A percentile compares a stretch with the other conserved stretches of the same genome.
These are phyloP conservation scores for Trichonephila clavata DNA, from an alignment of 1,140 invertebrate genomes.

Conservation along the genomic window DNA sequence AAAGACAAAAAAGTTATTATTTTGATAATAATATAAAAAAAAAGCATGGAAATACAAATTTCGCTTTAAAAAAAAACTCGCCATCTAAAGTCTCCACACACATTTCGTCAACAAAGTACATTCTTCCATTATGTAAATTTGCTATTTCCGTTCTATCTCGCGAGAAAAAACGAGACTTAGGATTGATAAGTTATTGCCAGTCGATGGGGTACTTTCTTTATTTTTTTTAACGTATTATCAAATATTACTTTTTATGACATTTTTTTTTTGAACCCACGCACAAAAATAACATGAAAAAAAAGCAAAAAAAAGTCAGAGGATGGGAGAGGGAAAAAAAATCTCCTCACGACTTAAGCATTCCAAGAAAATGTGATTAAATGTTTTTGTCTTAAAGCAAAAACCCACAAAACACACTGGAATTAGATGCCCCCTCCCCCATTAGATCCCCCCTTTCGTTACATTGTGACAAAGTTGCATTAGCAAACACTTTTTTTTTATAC, in stretches of 20 bases:
- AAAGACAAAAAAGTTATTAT: constrained; percentile 29
- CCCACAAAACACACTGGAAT: constrained; percentile 70
- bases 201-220: constrained; percentile 18
- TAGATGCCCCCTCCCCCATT: constrained; percentile 4
- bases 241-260: constrained; percentile 56
- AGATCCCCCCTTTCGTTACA: background rate
- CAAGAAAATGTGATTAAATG: constrained; percentile 71
- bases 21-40: constrained; percentile 8
- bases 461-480: constrained; percentile 61
- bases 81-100: constrained; percentile 56
- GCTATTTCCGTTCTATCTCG: constrained; percentile 39
- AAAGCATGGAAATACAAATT: constrained; percentile 19
- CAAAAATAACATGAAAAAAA: constrained; percentile 4
- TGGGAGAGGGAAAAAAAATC: constrained; percentile 27
- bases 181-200: constrained; percentile 72
- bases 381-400: constrained; percentile 69
- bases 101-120: constrained; percentile 71
- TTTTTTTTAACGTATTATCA: constrained; percentile 20
- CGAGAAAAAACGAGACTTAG: constrained; percentile 12
- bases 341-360: constrained; percentile 59
- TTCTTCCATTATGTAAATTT: constrained; percentile 72
- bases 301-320: background rate
- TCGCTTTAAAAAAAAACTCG: constrained; percentile 45
- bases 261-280: background rate
- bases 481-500: constrained; percentile 42